Evolutionary conservation across 2,113 vertebrate species (phyloP).

Genomic region (Scomber colias): DNA sequence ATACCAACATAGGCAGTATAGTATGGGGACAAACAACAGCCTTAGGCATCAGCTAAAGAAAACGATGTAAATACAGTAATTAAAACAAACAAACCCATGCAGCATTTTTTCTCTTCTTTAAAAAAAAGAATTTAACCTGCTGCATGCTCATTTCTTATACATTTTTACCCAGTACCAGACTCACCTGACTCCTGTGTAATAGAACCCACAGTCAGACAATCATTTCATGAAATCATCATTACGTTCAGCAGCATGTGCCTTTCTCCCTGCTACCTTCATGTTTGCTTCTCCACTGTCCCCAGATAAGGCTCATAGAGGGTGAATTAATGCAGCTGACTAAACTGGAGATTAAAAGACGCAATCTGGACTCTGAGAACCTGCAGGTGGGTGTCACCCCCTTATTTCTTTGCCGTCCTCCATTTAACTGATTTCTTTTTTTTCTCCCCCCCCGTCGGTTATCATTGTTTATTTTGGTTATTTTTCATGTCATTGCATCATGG

Average conservation of each 20-base stretch:
- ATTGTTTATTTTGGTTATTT: constrained; percentile 8
- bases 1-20: too few species aligned
- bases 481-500: constrained; percentile 53
- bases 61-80: too few species aligned
- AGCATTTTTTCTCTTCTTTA: neutral
- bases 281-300: constrained; percentile 89
- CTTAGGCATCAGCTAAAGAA: too few species aligned
- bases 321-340: constrained; percentile 99
- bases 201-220: neutral
- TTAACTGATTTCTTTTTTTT: neutral
- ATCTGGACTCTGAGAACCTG: constrained; percentile 93
- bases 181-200: neutral
- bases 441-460: neutral
- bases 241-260: constrained; percentile 37
- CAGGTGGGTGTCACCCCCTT: constrained; percentile 89
- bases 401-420: constrained; percentile 32
- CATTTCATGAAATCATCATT: constrained; percentile 36
- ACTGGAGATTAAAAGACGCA: constrained; percentile 97
- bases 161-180: constrained; percentile 5
- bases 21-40: too few species aligned
- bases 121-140: too few species aligned
- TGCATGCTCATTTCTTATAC: neutral
- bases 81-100: too few species aligned
- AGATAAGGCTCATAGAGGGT: constrained; percentile 98
- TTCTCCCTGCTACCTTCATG: constrained; percentile 57